These are phyloP conservation scores for Phodopus roborovskii DNA, from an alignment of 2,113 vertebrate genomes.

Conservation along the genomic window DNA sequence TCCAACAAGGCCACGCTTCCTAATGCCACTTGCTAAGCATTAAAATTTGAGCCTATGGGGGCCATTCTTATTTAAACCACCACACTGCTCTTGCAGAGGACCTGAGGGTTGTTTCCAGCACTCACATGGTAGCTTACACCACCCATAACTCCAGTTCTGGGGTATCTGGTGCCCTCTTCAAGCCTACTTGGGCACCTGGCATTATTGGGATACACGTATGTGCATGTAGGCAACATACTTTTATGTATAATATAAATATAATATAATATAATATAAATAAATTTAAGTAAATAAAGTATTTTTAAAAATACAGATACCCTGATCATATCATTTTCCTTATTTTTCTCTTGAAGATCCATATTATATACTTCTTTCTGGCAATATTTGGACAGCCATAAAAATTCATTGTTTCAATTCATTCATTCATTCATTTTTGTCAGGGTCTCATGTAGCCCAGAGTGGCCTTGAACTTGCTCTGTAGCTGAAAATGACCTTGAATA, in stretches of 20 bases:
- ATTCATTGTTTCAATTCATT: not conserved
- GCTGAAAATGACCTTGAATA: no score
- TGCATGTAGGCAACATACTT: not conserved
- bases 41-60: not conserved
- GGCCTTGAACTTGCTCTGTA: not conserved
- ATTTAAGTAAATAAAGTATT: not conserved
- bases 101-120: not conserved
- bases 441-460: not conserved
- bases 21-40: not conserved
- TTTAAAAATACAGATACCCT: not conserved
- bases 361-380: not conserved
- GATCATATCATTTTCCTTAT: not conserved
- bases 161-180: not conserved
- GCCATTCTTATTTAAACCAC: not conserved
- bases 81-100: not conserved
- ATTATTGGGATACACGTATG: no score
- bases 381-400: not conserved
- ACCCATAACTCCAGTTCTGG: not conserved
- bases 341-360: not conserved
- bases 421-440: not conserved
- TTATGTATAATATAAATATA: not conserved
- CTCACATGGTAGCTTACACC: not conserved
- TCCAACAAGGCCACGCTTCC: not conserved
- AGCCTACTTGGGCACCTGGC: not conserved
- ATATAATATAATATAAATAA: not conserved